Conservation (phyloP, 2,888 invertebrate genomes). For the Mesodorylaimus sp. region DNA sequence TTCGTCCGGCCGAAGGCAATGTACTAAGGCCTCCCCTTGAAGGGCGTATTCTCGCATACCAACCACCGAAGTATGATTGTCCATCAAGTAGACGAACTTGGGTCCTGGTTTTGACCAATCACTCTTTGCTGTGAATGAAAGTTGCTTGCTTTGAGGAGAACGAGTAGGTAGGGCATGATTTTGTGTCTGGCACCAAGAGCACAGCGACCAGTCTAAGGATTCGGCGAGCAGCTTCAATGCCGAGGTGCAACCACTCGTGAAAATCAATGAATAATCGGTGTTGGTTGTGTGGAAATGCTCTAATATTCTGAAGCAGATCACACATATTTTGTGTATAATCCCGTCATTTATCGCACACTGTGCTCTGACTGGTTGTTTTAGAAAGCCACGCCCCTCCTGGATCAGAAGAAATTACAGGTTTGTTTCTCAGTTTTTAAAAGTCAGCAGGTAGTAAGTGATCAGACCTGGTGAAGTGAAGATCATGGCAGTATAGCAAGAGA, state of each 20-base stretch:
- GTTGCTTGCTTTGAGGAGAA: background rate
- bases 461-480: too few relatives aligned
- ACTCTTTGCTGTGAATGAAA: background rate
- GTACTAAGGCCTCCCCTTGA: constrained; percentile 12
- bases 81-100: constrained; percentile 57
- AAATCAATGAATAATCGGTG: constrained; percentile 65
- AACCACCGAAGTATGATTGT: constrained; percentile 85
- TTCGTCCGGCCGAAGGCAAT: constrained; percentile 6
- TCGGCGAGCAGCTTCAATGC: constrained; percentile 65
- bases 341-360: too few relatives aligned
- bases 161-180: too few relatives aligned
- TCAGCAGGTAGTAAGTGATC: too few relatives aligned
- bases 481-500: too few relatives aligned
- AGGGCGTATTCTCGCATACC: constrained; percentile 62
- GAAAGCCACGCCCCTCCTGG: too few relatives aligned
- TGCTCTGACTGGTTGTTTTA: too few relatives aligned
- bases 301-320: constrained; percentile 47
- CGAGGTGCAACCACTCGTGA: constrained; percentile 81
- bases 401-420: too few relatives aligned
- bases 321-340: too few relatives aligned
- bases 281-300: constrained; percentile 59
- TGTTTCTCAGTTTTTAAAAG: too few relatives aligned
- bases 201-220: constrained; percentile 45
- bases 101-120: constrained; percentile 34
- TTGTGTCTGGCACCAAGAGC: background rate